Base-by-base conservation (phyloP, 2,888 invertebrate genomes). In the Emesis castigata region DNA sequence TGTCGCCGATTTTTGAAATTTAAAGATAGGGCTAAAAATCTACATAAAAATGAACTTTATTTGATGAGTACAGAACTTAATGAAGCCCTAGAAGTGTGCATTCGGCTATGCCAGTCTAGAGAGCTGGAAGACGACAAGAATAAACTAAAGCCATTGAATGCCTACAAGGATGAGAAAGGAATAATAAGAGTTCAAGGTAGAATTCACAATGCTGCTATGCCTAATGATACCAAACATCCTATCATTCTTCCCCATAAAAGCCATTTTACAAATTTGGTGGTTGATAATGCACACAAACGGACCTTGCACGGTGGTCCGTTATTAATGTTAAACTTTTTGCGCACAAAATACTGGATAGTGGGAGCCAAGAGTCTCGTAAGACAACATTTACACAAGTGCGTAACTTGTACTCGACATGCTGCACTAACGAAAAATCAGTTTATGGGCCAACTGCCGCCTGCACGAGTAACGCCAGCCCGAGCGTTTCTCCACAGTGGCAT, bases 301-400 rank as follows among this genome's bases (percentile, higher is more conserved):
- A 83, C 83, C 0, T 34, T 80, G n/a, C 85, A 85, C 56, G 85
- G 83, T 2, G 85, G 85, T 16, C 75, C 80, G 11, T 18, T 34
- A 34, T 14, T 77, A 22, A 79, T 83, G 81, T 18, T 84, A 3
- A 77, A 74, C 22, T 76, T 69, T 11, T 70, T 84, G 44, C 64
- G 79, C 22, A 22, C 62, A 1, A 79, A 70, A 56, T 84, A 77
- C 22, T 82, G 78, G 78, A 78, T 81, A 5, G 31, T 80, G 18
- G 39, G 68, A 4, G 76, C 58, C 2, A 82, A 80, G n/a, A 62
- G 66, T 14, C 7, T 68, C 3, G 71, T 69, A 8, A 82, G 70
- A 18, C 56, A 72, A 70, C 20, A 20, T 56, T 3, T 56, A 20
- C 20, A 56, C 11, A 22, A 44, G 8, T 39, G 66, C 18, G 66